phyloP scores from a whole-genome alignment of 2,888 invertebrate genomes.

The Polia nebulosa region DNA sequence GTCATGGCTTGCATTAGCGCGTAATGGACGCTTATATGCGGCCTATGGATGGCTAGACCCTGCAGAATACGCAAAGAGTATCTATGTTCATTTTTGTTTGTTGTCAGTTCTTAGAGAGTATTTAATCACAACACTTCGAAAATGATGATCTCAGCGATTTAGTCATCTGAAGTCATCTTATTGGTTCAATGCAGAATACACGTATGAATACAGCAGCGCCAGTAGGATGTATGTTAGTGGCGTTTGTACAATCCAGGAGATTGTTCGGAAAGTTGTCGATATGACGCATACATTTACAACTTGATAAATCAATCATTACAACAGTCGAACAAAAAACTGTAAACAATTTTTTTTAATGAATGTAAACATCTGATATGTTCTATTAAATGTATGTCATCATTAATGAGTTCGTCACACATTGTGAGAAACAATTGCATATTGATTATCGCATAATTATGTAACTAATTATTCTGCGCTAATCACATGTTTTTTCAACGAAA shows the following conservation, averaged over 20 bases:
- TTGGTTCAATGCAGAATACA: not conserved
- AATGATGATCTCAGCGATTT: not conserved
- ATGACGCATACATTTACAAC: not conserved
- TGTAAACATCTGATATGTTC: not conserved
- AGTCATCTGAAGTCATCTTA: not conserved
- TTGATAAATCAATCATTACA: not conserved
- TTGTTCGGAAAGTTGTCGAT: not conserved
- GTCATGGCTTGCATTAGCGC: no score
- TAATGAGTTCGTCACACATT: slow-evolving; percentile 2
- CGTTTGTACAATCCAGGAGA: not conserved
- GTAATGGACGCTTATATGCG: no score
- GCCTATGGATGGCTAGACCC: no score
- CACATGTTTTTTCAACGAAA: slow-evolving; percentile 9
- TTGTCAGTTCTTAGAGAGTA: not conserved
- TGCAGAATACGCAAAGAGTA: not conserved
- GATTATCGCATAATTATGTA: not conserved
- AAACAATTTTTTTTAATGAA: not conserved
- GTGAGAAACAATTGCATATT: slow-evolving; percentile 2
- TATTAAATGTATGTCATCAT: not conserved
- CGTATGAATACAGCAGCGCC: not conserved
- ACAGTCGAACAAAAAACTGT: not conserved
- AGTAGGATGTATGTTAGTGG: not conserved
- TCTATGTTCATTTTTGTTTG: not conserved
- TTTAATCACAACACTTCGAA: not conserved
- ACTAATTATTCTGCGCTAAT: slow-evolving; percentile 13